Percentiles rank a stretch among this genome's conserved stretches.
Conservation (phyloP, 2,888 invertebrate species). For the Lamellibrachia satsuma region DNA sequence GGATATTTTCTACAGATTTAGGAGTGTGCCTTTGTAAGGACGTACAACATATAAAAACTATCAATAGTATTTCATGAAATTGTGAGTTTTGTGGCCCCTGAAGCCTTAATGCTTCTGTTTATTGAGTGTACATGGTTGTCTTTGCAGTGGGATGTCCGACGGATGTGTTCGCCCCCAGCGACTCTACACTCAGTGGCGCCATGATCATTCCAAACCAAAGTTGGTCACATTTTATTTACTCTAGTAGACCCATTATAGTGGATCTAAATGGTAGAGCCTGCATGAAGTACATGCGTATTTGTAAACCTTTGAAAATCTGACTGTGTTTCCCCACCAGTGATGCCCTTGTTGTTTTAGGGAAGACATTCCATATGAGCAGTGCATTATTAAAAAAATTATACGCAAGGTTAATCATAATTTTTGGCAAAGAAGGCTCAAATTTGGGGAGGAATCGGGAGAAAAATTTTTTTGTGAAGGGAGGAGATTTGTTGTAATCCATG, state of each 20-base stretch:
- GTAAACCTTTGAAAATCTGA: background rate
- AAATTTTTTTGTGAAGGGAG: too few relatives aligned
- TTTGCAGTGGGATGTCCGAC: background rate
- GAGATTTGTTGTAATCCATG: too few relatives aligned
- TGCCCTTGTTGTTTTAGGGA: background rate
- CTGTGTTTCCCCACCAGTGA: background rate
- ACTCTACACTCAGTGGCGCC: background rate
- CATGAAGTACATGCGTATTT: background rate
- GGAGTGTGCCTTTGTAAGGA: background rate
- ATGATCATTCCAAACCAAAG: conserved; percentile 6
- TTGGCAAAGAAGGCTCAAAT: too few relatives aligned
- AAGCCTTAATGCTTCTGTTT: background rate
- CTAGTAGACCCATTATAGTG: background rate
- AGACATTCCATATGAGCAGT: too few relatives aligned
- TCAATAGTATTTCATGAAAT: background rate
- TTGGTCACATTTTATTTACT: background rate
- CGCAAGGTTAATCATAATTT: too few relatives aligned
- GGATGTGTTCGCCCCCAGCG: background rate
- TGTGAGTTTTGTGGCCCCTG: background rate
- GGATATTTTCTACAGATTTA: too few relatives aligned
- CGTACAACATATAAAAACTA: background rate
- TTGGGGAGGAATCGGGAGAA: too few relatives aligned
- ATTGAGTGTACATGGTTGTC: background rate
- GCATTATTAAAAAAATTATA: too few relatives aligned
- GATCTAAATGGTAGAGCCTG: background rate